phyloP scores from a whole-genome alignment of 30 jellyfish, hydroid and myxozoan genomes.

The Pelagia noctiluca region DNA sequence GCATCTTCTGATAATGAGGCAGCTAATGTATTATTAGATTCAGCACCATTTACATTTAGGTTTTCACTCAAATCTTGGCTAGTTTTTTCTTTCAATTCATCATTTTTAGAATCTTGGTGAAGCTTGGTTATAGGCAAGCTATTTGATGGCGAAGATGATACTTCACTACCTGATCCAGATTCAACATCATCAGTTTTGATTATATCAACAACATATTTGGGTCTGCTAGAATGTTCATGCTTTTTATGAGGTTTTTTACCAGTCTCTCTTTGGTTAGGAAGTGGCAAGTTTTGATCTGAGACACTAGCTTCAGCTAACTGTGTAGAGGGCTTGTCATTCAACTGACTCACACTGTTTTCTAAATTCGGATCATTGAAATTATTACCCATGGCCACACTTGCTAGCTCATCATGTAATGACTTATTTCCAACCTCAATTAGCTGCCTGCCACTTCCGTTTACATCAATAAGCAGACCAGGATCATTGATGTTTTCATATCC shows the following conservation, averaged over 20 bases:
- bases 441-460: too few species aligned
- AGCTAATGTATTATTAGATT: too few species aligned
- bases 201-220: conserved; percentile 58
- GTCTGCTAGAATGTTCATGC: conserved; percentile 16
- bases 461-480: conserved; percentile 28
- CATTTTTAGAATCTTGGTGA: background rate
- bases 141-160: too few species aligned
- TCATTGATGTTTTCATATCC: background rate
- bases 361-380: conserved; percentile 44
- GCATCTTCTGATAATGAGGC: too few species aligned
- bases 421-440: too few species aligned
- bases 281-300: too few species aligned
- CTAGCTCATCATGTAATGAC: conserved; percentile 59
- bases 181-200: conserved; percentile 33
- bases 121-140: too few species aligned
- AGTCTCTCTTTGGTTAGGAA: too few species aligned
- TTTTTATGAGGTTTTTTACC: background rate
- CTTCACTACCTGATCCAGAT: conserved; percentile 16
- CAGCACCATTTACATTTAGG: too few species aligned
- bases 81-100: background rate
- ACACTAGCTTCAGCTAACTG: conserved; percentile 14
- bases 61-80: too few species aligned
- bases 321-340: background rate
- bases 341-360: background rate
- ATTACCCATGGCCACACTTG: conserved; percentile 31